Base-by-base conservation (phyloP, 1,140 invertebrate genomes). In the Atta texana region DNA sequence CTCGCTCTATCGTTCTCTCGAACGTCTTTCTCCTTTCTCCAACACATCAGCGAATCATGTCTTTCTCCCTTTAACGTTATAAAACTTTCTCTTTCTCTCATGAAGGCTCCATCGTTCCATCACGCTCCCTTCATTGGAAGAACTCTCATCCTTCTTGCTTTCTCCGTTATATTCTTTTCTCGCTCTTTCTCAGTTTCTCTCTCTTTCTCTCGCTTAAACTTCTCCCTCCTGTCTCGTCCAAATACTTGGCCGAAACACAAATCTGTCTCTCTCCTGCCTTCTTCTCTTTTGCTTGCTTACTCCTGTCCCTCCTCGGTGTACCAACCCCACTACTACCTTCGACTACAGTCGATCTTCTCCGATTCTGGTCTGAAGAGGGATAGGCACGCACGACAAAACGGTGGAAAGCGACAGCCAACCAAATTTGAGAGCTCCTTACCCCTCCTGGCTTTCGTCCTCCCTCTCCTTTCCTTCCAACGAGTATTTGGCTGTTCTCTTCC, bases 391-490 rank as follows among this genome's bases (percentile, higher is more conserved):
- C 51, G 63, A 55, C 44, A 76, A 75, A 76, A 64, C 85, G 61
- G 75, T 64, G 72, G 87, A 78, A 72, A 88, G 88, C 89, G 82
- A 93, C 92, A 93, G 88, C 94, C 94, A 94, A 94, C 94, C 94
- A 94, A 94, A 94, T 94, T 94, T 93, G 92, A 94, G 93, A 94
- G 91, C 88, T 92, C 87, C 92, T 93, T 92, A 66, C 87, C 90
- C 92, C 91, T 92, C 92, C 89, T 69, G 8, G 64, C 64, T 76
- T 66, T 76, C 81, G 28, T 76, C 63, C 85, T 68, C 87, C 78
- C 57, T 63, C 16, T 44, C 57, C 51, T 31, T 34, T 16, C 24
- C 53, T 71, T 91, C 88, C 18, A 28, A 28, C 63, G 44, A 51
- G 61, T 66, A 8, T 76, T 59, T 68, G 16, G 51, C 28, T 64